These are phyloP conservation scores for Syngnathus rostellatus DNA, from an alignment of 2,797 vertebrate species.

Conservation along the genomic window DNA sequence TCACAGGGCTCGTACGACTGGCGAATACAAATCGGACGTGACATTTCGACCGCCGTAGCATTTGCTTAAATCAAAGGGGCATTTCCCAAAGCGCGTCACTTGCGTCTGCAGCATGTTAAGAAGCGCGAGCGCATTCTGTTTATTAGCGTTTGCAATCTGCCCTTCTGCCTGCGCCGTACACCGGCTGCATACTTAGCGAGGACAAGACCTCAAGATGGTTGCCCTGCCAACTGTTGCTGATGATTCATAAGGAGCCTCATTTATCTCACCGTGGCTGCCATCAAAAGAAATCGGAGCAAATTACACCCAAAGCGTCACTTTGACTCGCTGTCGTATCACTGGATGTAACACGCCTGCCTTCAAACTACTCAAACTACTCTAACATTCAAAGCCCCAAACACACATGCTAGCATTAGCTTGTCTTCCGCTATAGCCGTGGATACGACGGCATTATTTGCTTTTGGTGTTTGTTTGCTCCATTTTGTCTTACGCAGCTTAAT, in stretches of 20 bases:
- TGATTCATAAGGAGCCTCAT: conserved; percentile 8
- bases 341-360: background rate
- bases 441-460: too few species aligned
- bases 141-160: conserved; percentile 43
- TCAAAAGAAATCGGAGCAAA: background rate
- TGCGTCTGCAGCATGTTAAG: conserved; percentile 42
- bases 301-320: background rate
- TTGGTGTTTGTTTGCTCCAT: background rate
- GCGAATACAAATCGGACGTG: conserved; percentile 68
- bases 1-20: conserved; percentile 22
- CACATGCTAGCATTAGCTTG: too few species aligned
- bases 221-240: conserved; percentile 27
- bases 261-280: background rate
- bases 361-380: background rate
- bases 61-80: conserved; percentile 66
- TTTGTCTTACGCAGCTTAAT: background rate
- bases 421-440: too few species aligned
- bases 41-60: conserved; percentile 73
- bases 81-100: conserved; percentile 39
- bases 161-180: conserved; percentile 32
- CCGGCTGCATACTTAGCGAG: conserved; percentile 28
- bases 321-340: background rate
- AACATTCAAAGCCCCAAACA: too few species aligned
- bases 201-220: conserved; percentile 9
- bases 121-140: conserved; percentile 23